phyloP scores from a whole-genome alignment of 2,113 vertebrate genomes.

The Machaerirhynchus nigripectus region DNA sequence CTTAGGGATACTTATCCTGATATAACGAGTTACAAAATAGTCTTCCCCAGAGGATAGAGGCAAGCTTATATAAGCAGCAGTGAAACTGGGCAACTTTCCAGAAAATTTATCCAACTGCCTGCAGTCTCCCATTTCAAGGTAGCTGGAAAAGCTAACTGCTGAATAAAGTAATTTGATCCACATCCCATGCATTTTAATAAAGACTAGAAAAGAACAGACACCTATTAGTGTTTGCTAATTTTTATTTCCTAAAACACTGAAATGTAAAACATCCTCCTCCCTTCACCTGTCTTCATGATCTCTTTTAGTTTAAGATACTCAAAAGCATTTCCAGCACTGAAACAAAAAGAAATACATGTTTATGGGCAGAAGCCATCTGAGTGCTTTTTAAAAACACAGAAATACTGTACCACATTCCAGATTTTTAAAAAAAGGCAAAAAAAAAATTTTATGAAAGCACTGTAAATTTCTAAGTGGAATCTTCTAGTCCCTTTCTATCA shows the following conservation, averaged over 20 bases:
- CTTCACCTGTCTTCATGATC: background rate
- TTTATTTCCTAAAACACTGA: slow-evolving; percentile 6
- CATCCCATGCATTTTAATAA: slow-evolving; percentile 16
- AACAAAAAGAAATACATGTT: background rate
- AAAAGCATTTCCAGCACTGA: background rate
- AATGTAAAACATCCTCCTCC: background rate
- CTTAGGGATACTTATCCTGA: background rate
- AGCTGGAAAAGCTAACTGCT: slow-evolving; percentile 2
- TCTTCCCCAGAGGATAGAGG: slow-evolving; percentile 2
- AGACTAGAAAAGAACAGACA: slow-evolving; percentile 18
- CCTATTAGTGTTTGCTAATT: slow-evolving; percentile 18
- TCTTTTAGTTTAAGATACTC: background rate
- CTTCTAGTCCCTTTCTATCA: background rate
- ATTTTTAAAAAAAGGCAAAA: background rate
- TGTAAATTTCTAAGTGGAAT: background rate
- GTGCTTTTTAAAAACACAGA: background rate
- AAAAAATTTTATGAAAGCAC: background rate
- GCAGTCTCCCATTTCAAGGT: slow-evolving; percentile 49
- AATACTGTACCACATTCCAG: background rate
- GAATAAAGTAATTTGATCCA: slow-evolving; percentile 2
- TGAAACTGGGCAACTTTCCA: slow-evolving; percentile 30
- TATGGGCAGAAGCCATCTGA: background rate
- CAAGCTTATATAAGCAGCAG: slow-evolving; percentile 28
- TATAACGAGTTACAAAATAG: background rate
- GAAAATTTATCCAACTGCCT: background rate